phyloP scores from a whole-genome alignment of 2,113 vertebrate species.

The Cinclus cinclus region DNA sequence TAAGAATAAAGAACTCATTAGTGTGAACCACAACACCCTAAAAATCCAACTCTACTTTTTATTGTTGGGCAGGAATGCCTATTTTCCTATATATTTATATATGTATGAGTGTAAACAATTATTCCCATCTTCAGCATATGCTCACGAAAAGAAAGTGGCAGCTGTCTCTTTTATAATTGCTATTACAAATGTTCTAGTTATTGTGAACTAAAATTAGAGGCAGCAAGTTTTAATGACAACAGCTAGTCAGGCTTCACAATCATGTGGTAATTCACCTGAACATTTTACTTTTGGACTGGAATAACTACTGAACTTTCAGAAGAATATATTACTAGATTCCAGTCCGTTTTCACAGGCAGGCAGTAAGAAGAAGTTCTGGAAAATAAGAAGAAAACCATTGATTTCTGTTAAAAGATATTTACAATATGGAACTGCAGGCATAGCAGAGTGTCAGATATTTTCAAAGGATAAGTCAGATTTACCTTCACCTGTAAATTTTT shows the following conservation, averaged over 20 bases:
- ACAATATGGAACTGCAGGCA: not conserved
- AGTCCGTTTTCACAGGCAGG: not conserved
- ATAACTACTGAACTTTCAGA: not conserved
- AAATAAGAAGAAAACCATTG: not conserved
- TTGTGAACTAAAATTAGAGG: slow-evolving; percentile 20
- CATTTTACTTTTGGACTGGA: not conserved
- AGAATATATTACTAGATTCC: not conserved
- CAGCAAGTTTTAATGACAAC: not conserved
- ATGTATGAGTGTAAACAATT: not conserved
- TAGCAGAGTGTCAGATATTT: not conserved
- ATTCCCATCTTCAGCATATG: not conserved
- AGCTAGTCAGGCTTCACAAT: not conserved
- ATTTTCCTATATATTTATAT: not conserved
- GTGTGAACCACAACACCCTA: not conserved
- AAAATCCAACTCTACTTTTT: not conserved
- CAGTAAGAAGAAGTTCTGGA: not conserved
- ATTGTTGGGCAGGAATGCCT: not conserved
- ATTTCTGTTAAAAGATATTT: not conserved
- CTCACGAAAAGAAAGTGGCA: not conserved
- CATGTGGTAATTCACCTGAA: not conserved
- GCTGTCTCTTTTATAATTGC: not conserved
- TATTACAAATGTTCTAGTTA: not conserved
- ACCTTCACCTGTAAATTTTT: not conserved
- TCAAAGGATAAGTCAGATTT: not conserved
- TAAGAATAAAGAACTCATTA: not conserved